Conservation (phyloP, 2,888 invertebrate species). For the Rhagonycha fulva region DNA sequence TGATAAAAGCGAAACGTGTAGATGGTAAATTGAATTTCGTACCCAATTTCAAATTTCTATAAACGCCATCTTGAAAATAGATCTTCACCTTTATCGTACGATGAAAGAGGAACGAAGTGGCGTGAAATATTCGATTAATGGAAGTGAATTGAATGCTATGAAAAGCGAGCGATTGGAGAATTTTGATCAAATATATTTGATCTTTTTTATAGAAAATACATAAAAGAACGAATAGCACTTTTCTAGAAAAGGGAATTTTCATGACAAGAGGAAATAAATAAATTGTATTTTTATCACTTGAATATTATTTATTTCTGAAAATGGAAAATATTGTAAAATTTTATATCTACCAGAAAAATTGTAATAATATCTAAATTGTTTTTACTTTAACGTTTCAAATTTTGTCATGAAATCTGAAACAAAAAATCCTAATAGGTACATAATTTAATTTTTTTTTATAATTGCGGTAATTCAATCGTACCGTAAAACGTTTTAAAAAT, state of each 20-base stretch:
- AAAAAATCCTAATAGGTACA: too few relatives aligned
- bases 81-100: constrained; percentile 41
- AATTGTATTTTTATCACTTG: constrained; percentile 1
- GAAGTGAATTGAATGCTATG: constrained; percentile 49
- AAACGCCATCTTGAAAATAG: constrained; percentile 46
- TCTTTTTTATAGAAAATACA: constrained; percentile 33
- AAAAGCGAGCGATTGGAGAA: constrained; percentile 46
- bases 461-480: too few relatives aligned
- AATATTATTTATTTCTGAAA: neutral
- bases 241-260: constrained; percentile 13
- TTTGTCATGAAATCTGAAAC: too few relatives aligned
- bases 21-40: constrained; percentile 43
- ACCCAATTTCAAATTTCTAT: constrained; percentile 41
- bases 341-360: too few relatives aligned
- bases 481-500: too few relatives aligned
- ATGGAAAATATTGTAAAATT: neutral
- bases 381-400: too few relatives aligned
- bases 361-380: too few relatives aligned
- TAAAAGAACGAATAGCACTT: constrained; percentile 22
- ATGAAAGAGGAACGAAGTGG: constrained; percentile 42
- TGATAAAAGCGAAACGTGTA: constrained; percentile 16
- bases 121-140: constrained; percentile 51
- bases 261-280: neutral
- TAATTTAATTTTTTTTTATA: too few relatives aligned
- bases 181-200: constrained; percentile 50